These are phyloP conservation scores for Adelosebastes latens DNA, from an alignment of 2,797 vertebrate species.

Conservation along the genomic window DNA sequence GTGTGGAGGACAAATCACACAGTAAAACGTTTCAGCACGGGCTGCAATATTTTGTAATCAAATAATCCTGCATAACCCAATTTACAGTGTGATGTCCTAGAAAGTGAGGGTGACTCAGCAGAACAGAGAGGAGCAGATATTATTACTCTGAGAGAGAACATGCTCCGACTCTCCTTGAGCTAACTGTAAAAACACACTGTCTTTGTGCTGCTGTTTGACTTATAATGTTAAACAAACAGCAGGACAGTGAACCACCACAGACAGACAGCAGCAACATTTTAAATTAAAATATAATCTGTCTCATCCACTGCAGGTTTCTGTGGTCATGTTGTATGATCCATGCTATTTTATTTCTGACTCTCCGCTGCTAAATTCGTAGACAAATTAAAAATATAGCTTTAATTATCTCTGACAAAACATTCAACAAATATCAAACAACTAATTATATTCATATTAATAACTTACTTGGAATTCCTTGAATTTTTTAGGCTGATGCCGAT, in stretches of 20 bases:
- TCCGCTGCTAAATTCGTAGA: too few species aligned
- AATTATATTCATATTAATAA: too few species aligned
- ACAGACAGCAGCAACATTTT: not conserved
- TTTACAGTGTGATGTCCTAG: constrained; percentile 51
- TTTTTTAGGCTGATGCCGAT: not conserved
- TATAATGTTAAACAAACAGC: not conserved
- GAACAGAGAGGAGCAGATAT: constrained; percentile 42
- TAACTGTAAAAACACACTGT: constrained; percentile 7
- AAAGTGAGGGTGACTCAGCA: constrained; percentile 75
- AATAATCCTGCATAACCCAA: constrained; percentile 53
- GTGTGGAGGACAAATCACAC: not conserved
- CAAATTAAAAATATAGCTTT: too few species aligned
- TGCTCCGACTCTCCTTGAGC: constrained; percentile 20
- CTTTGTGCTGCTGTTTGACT: not conserved
- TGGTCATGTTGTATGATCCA: not conserved
- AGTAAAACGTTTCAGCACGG: not conserved
- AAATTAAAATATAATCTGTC: not conserved
- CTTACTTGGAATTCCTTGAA: too few species aligned
- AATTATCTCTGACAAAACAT: too few species aligned
- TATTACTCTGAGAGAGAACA: constrained; percentile 9
- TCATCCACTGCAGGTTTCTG: not conserved
- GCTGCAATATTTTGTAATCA: constrained; percentile 36
- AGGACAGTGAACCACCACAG: not conserved
- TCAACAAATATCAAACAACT: too few species aligned
- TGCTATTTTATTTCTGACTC: not conserved